Evolutionary conservation across 2,113 vertebrate species (phyloP), one percentile per base, ranked within the genome.

Genomic region (Nanger granti): DNA sequence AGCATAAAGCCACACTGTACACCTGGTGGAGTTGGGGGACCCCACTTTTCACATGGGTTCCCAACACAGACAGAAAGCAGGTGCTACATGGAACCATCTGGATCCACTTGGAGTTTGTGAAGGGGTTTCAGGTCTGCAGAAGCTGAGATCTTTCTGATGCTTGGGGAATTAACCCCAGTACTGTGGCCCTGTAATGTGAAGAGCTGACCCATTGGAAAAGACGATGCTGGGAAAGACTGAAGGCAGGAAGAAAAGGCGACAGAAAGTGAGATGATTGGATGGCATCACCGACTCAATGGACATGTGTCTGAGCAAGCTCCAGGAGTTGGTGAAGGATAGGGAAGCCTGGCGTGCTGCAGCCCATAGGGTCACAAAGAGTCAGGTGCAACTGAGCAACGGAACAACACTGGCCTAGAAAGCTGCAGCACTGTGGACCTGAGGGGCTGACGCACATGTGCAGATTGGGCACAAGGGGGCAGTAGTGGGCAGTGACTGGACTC

Each of bases 401-500:
- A 14, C 20, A 24, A 41, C 31, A 5, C 79, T 69, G 83, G 47
- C 9, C 82, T 31, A 20, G 57, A 47, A 90, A 86, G 37, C 55
- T 5, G 1, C 29, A 24, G 55, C 24, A 29, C 62, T 18, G 17
- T n/a, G 60, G 26, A 18, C 4, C 1, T 2, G 49, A 2, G 10
- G 55, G 22, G 26, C 62, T 49, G 80, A 13, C 22, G 15, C 37
- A 7, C 31, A 1, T 31, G 79, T 2, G 64, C 73, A 8, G 24
- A 31, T 7, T 2, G n/a, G 69, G 5, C 95, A 93, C 93, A 31
- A 87, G 97, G 47, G 86, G 93, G 95, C 86, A 41, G 54, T 60
- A 55, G 60, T 87, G 80, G 3, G 69, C 86, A 90, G 22, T 4
- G 80, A 3, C n/a, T 2, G 22, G 49, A 6, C 9, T 44, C 22